phyloP scores from a whole-genome alignment of 2,113 vertebrate genomes.

The Ciconia maguari region DNA sequence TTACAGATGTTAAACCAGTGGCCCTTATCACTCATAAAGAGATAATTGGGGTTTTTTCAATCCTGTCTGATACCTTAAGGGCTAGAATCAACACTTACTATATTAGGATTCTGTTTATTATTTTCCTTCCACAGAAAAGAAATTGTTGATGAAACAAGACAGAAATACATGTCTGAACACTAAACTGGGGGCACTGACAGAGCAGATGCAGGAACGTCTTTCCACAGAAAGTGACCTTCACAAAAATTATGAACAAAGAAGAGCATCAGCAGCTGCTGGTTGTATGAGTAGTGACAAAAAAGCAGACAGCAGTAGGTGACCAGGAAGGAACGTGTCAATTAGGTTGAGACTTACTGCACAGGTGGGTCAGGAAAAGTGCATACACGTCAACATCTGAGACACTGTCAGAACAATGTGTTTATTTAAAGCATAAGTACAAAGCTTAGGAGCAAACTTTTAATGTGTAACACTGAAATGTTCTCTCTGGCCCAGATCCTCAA shows the following conservation, averaged over 20 bases:
- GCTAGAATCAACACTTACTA: background rate
- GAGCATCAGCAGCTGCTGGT: background rate
- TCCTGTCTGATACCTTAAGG: background rate
- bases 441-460: background rate
- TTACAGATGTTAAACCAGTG: conserved; percentile 19
- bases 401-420: background rate
- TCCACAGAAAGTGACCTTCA: background rate
- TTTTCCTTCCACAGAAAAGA: background rate
- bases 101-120: background rate
- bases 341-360: background rate
- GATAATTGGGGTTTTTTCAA: background rate
- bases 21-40: background rate
- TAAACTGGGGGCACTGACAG: no score
- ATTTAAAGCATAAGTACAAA: background rate
- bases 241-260: background rate
- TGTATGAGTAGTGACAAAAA: background rate
- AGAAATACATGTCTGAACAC: background rate
- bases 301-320: background rate
- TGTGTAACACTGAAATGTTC: background rate
- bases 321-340: background rate
- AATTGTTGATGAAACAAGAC: background rate
- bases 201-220: background rate
- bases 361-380: background rate
- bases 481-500: background rate
- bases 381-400: background rate